A percentile compares a stretch with the other conserved stretches of the same genome.
phyloP scores from a whole-genome alignment of 2,888 invertebrate genomes.

The Meiosimyza decipiens region DNA sequence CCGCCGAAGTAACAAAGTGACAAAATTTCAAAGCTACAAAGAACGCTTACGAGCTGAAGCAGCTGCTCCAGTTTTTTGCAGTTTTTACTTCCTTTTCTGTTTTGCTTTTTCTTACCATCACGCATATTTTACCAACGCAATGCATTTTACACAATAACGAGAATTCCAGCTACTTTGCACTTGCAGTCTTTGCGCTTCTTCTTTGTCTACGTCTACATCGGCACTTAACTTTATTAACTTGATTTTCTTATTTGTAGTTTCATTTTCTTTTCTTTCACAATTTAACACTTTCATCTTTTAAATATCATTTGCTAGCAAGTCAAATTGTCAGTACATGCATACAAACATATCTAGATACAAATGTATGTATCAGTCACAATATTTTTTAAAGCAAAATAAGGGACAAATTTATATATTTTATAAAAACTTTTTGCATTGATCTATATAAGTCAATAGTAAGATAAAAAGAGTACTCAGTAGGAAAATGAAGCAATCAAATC shows the following conservation, averaged over 20 bases:
- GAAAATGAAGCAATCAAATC: no score
- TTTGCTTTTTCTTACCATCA: neutral
- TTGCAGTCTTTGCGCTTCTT: neutral
- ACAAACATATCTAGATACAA: no score
- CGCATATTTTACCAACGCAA: neutral
- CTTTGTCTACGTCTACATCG: neutral
- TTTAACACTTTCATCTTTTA: neutral
- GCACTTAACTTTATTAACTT: slow-evolving; percentile 9
- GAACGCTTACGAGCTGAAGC: neutral
- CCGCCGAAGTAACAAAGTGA: neutral
- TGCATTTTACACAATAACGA: neutral
- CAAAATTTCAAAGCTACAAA: slow-evolving; percentile 1
- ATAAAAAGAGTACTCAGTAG: no score
- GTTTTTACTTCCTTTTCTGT: neutral
- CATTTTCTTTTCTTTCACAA: neutral
- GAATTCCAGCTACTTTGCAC: neutral
- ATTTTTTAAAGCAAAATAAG: no score
- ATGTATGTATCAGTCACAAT: no score
- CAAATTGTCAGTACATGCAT: no score
- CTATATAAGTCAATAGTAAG: no score
- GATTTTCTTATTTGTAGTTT: neutral
- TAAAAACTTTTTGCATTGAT: no score
- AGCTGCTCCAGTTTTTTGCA: neutral
- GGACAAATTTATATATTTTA: no score
- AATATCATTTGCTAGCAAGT: no score